Base-by-base conservation (phyloP, 2,888 invertebrate genomes). In the Himalopsyche tibetana region DNA sequence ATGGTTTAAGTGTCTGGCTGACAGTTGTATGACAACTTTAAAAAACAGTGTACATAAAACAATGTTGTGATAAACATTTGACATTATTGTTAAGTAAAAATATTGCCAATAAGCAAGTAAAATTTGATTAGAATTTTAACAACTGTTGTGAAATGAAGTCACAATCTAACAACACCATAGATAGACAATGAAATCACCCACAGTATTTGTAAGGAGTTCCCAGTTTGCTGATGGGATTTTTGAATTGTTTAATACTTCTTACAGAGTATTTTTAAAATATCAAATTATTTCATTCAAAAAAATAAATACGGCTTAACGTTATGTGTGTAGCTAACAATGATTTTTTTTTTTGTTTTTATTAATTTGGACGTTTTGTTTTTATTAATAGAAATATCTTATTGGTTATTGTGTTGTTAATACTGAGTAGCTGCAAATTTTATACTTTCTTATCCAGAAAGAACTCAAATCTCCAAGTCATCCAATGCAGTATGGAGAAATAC, bases 1-100 rank as follows among this genome's bases (percentile, higher is more conserved):
- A 96, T 96, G 95, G 96, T 96, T 89, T 96, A 95, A 93, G 92
- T 92, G 90, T 90, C 91, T 92, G 17, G 55, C 19, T 74, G n/a
- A 84, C 28, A 38, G 87, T 87, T 87, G 87, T 85, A 40, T 56
- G 81, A 83, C 87, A 85, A 85, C 87, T 45, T 36, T 82, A 81
- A 92, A 92, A 91, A 90, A 91, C 80, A 92, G 86, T 86, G 85
- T 84, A 79, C 28, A 86, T 84, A 81, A 63, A 38, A 84, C 80
- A 79, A 74, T 82, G n/a, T 83, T 79, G 86, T 86, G 83, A 84
- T 84, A 82, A 81, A 85, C 82, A 85, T 80, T 84, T 55, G 63
- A 86, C 86, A 86, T 82, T 15, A 80, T 81, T 86, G 36, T 82
- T 56, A 51, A 79, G 55, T 83, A 83, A 36, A 40, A 69, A n/a